Percentiles rank a stretch among this genome's conserved stretches.
These are phyloP conservation scores for Habrosyne pyritoides DNA, from an alignment of 2,888 invertebrate species.

Conservation along the genomic window DNA sequence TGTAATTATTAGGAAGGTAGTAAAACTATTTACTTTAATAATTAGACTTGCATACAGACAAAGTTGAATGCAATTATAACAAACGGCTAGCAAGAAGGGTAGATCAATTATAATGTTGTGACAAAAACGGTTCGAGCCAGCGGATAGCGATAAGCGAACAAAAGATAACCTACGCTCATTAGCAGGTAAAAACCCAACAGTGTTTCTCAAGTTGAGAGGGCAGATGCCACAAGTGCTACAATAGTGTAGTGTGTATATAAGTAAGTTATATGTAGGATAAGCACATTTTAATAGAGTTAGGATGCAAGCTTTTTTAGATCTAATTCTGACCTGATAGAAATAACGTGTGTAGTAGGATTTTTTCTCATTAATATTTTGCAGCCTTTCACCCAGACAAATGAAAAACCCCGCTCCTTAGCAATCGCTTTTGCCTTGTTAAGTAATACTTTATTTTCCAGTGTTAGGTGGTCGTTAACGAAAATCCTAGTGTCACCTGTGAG, in stretches of 20 bases:
- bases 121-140: background rate
- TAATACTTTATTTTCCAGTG: slow-evolving; percentile 23
- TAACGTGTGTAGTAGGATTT: slow-evolving; percentile 17
- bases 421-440: slow-evolving; percentile 23
- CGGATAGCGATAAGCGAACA: background rate
- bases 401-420: slow-evolving; percentile 20
- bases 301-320: slow-evolving; percentile 16
- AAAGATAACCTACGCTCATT: too few species aligned
- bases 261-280: too few species aligned
- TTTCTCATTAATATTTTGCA: slow-evolving; percentile 24
- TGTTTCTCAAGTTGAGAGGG: background rate
- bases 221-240: too few species aligned
- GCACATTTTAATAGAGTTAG: background rate
- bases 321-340: slow-evolving; percentile 13
- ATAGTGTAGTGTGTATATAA: too few species aligned
- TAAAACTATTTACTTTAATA: too few species aligned
- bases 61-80: background rate
- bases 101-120: background rate
- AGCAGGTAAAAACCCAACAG: background rate
- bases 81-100: background rate
- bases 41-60: too few species aligned
- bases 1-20: too few species aligned
- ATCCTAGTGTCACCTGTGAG: slow-evolving; percentile 16
- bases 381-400: slow-evolving; percentile 18
- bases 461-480: slow-evolving; percentile 28